phyloP scores from a whole-genome alignment of 2,113 vertebrate species.

The Puntigrus tetrazona region DNA sequence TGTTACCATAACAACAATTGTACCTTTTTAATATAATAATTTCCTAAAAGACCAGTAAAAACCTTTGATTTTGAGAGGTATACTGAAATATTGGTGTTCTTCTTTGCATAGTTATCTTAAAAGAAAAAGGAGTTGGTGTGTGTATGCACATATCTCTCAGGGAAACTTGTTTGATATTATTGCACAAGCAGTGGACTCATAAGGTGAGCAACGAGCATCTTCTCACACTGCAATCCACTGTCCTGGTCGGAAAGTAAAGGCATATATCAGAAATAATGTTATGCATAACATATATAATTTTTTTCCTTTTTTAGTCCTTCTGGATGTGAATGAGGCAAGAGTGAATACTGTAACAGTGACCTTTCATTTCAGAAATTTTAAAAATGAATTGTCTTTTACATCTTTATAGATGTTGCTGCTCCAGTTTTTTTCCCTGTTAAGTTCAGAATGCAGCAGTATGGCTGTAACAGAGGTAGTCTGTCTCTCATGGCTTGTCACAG shows the following conservation, averaged over 20 bases:
- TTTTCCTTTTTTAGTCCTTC: not conserved
- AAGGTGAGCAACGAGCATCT: not conserved
- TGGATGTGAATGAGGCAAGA: not conserved
- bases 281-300: not conserved
- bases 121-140: not conserved
- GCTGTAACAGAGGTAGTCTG: not conserved
- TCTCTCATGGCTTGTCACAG: constrained; percentile 15
- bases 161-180: not conserved
- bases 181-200: not conserved
- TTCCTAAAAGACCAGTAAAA: not conserved
- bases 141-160: not conserved
- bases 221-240: not conserved
- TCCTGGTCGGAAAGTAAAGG: not conserved
- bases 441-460: not conserved
- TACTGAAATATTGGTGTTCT: not conserved
- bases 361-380: not conserved
- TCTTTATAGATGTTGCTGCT: constrained; percentile 2
- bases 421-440: not conserved
- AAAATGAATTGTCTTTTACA: constrained; percentile 3
- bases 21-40: not conserved
- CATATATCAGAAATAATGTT: not conserved
- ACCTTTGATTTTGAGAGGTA: not conserved
- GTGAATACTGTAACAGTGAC: not conserved
- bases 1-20: not conserved
- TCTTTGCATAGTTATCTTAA: not conserved